A percentile compares a stretch with the other conserved stretches of the same genome.
phyloP scores from a whole-genome alignment of 2,888 invertebrate genomes.

The Tetanocera ferruginea region DNA sequence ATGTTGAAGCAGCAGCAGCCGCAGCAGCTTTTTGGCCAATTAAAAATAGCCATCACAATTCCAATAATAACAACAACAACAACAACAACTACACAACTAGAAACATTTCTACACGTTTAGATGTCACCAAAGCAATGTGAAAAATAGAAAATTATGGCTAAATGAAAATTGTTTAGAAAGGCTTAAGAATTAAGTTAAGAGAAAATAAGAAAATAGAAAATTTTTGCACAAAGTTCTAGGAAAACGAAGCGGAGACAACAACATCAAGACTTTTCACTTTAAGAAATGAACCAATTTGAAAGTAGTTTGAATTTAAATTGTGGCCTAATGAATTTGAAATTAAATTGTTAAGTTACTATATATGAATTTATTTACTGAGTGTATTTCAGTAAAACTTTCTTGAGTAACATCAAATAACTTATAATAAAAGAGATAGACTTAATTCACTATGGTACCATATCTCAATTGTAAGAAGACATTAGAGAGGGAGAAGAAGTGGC shows the following conservation, averaged over 20 bases:
- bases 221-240: slow-evolving; percentile 11
- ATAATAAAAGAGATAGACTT: no score
- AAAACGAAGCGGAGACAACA: slow-evolving; percentile 10
- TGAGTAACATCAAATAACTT: no score
- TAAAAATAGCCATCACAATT: slow-evolving; percentile 21
- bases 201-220: slow-evolving; percentile 30
- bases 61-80: neutral
- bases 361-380: no score
- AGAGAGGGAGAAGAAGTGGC: no score
- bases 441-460: no score
- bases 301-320: no score
- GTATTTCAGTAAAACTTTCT: no score
- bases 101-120: neutral
- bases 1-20: neutral
- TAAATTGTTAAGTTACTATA: no score
- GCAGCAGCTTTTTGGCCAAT: slow-evolving; percentile 16
- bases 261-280: slow-evolving; percentile 19
- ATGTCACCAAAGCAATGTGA: slow-evolving; percentile 24
- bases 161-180: slow-evolving; percentile 30
- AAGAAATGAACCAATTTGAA: neutral
- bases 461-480: no score
- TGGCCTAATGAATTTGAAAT: no score
- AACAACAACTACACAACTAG: neutral
- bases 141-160: slow-evolving; percentile 14
- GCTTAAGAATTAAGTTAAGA: slow-evolving; percentile 1